phyloP scores from a whole-genome alignment of 2,888 invertebrate species.

The Microctonus aethiopoides region DNA sequence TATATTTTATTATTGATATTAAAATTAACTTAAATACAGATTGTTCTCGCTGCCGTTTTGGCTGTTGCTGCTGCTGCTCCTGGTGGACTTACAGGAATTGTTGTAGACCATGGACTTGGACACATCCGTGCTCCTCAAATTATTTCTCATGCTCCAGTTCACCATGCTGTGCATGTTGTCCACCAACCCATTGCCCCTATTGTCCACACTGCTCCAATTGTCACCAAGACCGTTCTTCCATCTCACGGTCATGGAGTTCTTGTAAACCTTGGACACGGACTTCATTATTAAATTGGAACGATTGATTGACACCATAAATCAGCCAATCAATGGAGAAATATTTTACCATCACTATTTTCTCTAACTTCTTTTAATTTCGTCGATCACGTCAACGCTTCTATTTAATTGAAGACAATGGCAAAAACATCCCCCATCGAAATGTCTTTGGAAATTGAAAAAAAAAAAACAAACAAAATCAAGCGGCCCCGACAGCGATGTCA shows the following conservation, averaged over 20 bases:
- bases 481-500: background rate
- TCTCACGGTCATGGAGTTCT: constrained; percentile 45
- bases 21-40: constrained; percentile 48
- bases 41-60: constrained; percentile 62
- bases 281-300: constrained; percentile 7
- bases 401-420: background rate
- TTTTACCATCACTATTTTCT: constrained; percentile 23
- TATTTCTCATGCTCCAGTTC: constrained; percentile 52
- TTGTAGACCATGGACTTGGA: constrained; percentile 55
- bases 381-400: constrained; percentile 27
- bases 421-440: background rate
- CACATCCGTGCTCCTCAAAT: constrained; percentile 60
- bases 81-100: constrained; percentile 68
- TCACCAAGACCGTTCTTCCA: constrained; percentile 59
- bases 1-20: background rate
- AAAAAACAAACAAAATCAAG: background rate
- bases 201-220: constrained; percentile 50
- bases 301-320: constrained; percentile 20
- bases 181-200: constrained; percentile 56
- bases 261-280: constrained; percentile 34
- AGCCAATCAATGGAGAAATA: constrained; percentile 27
- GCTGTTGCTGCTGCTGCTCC: constrained; percentile 68
- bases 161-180: constrained; percentile 58
- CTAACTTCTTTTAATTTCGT: constrained; percentile 33
- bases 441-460: constrained; percentile 3